Base-by-base conservation (phyloP, 1,140 invertebrate genomes). In the Triops longicaudatus region DNA sequence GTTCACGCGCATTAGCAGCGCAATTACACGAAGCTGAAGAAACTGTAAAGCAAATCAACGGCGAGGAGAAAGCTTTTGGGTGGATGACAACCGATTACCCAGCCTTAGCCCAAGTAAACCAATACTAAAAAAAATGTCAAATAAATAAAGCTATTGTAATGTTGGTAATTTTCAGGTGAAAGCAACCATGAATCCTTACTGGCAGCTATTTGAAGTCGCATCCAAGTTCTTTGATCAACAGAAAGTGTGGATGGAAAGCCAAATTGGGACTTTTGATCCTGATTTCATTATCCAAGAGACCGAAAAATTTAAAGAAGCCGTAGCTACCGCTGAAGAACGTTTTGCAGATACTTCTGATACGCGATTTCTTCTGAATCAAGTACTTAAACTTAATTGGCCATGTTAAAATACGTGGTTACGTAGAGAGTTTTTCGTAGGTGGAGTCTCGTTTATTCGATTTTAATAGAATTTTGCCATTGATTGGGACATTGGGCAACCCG, bases 71-170 rank as follows among this genome's bases (percentile, higher is more conserved):
- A 78, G 88, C 94, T 41, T 98, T 95, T 83, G 92, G 90, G 14
- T 98, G 93, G 91, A 91, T 97, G 82, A 83, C 91, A 12, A 95
- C 95, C 0, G 89, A 93, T 76, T 98, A 98, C 88, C 94, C 95
- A 0, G 86, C 92, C 77, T 87, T 95, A 77, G 93, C 89, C 81
- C 82, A 87, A 80, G 88, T 90, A 81, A 76, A 74, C 14, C 74
- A 81, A 86, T 7, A 84, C 83, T 78, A 84, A 85, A 83, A 80
- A 80, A 83, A 11, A 80, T 81, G 44, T 80, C 86, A 74, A 85
- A 85, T 79, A 83, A 85, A 75, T 80, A 81, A 78, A 78, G 74
- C 9, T 50, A 26, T 27, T 10, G 2, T 28, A 75, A 77, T n/a
- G 37, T 78, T 76, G 26, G n/a, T 76, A 50, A 42, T 26, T 75